Base-by-base conservation (phyloP, 2,113 vertebrate species). In the Toxotes chatareus region DNA sequence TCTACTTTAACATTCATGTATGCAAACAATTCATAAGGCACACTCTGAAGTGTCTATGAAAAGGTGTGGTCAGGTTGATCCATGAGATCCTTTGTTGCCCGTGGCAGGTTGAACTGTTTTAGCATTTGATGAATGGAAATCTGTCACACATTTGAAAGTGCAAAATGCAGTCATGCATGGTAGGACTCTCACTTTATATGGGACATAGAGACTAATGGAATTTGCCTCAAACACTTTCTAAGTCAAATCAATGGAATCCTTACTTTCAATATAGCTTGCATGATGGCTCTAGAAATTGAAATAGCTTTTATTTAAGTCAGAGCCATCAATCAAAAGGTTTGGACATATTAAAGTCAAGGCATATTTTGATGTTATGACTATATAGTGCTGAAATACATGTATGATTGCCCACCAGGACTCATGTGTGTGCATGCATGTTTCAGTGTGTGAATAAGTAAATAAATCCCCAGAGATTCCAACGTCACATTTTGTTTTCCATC, bases 81-180 rank as follows among this genome's bases (percentile, higher is more conserved):
- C 76, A 92, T 89, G 82, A 67, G 66, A 67, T 73, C 56, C 55
- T 31, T 72, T 79, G 72, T 83, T 77, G 71, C 62, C 55, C 34
- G 16, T 88, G 87, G 67, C 87, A 91, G 89, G 17, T 72, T 69
- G 86, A 73, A 91, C 86, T 90, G 83, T 90, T 89, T 90, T 77
- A 87, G 13, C 64, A 36, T 68, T 76, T 90, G 87, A 92, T 88
- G 70, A 90, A 92, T 91, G 83, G 68, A 84, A 74, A 84, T 27
- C 46, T 76, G 89, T 63, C 76, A 73, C 34, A 64, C 66, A 74
- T 86, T 53, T 67, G 84, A 79, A 85, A 80, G 82, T 80, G 70
- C 55, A 40, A 86, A 85, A 82, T 72, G 76, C 68, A 86, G 81
- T 69, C 62, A 76, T 42, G 60, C 84, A 73, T 79, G 44, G 66